Evolutionary conservation across 2,888 invertebrate genomes (phyloP).

Genomic region (Leistus spinibarbis): DNA sequence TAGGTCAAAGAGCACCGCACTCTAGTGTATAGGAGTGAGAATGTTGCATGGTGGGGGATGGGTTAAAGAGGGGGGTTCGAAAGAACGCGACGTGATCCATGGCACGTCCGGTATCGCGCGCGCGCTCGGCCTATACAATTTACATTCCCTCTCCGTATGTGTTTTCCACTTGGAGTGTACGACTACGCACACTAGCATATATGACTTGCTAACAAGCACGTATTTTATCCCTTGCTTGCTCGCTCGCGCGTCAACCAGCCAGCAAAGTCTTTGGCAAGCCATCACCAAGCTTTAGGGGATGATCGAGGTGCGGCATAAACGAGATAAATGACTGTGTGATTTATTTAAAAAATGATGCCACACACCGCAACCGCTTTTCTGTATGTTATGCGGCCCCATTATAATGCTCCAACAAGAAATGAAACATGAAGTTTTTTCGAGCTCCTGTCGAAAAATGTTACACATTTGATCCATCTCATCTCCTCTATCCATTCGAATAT

Average conservation of each 20-base stretch:
- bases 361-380: not conserved
- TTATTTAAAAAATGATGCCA: not conserved
- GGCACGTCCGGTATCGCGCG: slow-evolving; percentile 11
- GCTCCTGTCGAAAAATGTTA: not conserved
- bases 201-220: not conserved
- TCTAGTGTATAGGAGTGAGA: not conserved
- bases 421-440: not conserved
- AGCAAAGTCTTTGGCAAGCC: not conserved
- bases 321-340: not conserved
- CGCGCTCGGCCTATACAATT: not conserved
- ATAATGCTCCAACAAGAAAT: not conserved
- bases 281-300: not conserved
- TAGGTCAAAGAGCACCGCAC: not conserved
- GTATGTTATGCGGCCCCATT: not conserved
- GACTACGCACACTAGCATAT: not conserved
- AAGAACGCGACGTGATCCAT: slow-evolving; percentile 6
- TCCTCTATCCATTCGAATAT: not conserved
- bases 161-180: not conserved
- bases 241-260: not conserved
- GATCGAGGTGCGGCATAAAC: not conserved
- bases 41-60: not conserved
- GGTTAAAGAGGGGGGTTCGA: not conserved
- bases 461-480: not conserved
- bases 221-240: not conserved
- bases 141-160: not conserved